Conservation (phyloP, 2,113 vertebrate genomes). For the Butorides virescens region DNA sequence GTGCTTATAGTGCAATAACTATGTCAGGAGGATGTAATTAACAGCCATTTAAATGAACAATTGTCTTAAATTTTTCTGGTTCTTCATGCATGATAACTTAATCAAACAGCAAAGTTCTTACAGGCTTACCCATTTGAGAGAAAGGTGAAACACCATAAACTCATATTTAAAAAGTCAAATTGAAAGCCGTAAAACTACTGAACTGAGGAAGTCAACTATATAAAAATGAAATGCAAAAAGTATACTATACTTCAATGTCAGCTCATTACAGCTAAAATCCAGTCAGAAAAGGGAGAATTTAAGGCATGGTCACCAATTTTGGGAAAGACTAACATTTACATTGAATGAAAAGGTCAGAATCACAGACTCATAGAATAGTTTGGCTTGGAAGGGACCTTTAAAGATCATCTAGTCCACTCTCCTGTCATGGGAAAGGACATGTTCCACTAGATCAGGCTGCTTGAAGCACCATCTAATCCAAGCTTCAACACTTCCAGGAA, state of each 20-base stretch:
- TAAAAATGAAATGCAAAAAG: not conserved
- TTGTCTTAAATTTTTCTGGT: constrained; percentile 72
- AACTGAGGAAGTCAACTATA: not conserved
- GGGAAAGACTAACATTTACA: not conserved
- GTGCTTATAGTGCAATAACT: constrained; percentile 64
- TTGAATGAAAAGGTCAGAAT: not conserved
- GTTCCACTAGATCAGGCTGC: fast-evolving
- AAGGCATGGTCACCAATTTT: not conserved
- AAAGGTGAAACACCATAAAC: constrained; percentile 44
- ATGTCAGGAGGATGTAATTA: constrained; percentile 69
- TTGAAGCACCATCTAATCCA: not conserved
- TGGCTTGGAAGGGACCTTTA: not conserved
- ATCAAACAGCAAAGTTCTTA: constrained; percentile 72
- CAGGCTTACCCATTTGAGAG: constrained; percentile 26
- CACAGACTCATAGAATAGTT: not conserved
- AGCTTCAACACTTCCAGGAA: not conserved
- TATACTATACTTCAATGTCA: not conserved
- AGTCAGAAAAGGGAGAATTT: not conserved
- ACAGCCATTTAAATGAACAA: constrained; percentile 73
- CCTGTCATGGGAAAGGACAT: not conserved
- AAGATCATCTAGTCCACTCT: not conserved
- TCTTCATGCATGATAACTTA: constrained; percentile 69
- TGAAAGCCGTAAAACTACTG: constrained; percentile 27
- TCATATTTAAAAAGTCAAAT: constrained; percentile 26
- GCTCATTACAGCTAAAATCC: not conserved